These are phyloP conservation scores for Mesembrinibis cayennensis DNA, from an alignment of 2,113 vertebrate species.

Conservation along the genomic window DNA sequence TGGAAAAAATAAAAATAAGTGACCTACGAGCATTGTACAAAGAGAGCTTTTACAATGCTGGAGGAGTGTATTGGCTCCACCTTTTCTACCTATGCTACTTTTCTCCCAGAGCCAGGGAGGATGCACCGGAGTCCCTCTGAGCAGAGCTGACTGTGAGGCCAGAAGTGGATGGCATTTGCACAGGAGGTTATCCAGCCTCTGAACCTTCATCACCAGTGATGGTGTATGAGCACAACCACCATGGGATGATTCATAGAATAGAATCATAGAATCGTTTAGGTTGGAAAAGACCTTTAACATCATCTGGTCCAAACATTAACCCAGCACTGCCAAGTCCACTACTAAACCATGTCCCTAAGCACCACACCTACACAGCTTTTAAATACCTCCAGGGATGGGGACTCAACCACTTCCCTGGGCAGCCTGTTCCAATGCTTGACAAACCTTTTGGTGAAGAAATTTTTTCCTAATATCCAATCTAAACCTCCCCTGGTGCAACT, in stretches of 20 bases:
- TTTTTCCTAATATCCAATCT: too few species aligned
- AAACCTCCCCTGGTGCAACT: too few species aligned
- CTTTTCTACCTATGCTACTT: background rate
- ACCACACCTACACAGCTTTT: too few species aligned
- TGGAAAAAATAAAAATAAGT: background rate
- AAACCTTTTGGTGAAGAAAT: too few species aligned
- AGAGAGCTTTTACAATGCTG: background rate
- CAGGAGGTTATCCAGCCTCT: background rate
- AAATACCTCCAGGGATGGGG: too few species aligned
- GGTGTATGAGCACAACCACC: fast-evolving
- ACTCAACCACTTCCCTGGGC: too few species aligned
- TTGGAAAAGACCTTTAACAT: too few species aligned
- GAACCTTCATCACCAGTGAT: background rate
- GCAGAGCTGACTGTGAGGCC: background rate
- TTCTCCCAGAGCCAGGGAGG: background rate
- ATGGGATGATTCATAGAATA: background rate
- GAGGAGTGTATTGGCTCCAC: background rate
- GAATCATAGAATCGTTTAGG: too few species aligned
- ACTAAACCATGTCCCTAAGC: too few species aligned
- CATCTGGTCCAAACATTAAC: too few species aligned
- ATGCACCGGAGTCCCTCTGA: background rate
- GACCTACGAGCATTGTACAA: background rate
- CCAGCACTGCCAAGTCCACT: too few species aligned
- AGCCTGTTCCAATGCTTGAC: too few species aligned
- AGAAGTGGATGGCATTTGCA: background rate